These are phyloP conservation scores for Chrysemys picta DNA, from an alignment of 2,113 vertebrate species.

Conservation along the genomic window DNA sequence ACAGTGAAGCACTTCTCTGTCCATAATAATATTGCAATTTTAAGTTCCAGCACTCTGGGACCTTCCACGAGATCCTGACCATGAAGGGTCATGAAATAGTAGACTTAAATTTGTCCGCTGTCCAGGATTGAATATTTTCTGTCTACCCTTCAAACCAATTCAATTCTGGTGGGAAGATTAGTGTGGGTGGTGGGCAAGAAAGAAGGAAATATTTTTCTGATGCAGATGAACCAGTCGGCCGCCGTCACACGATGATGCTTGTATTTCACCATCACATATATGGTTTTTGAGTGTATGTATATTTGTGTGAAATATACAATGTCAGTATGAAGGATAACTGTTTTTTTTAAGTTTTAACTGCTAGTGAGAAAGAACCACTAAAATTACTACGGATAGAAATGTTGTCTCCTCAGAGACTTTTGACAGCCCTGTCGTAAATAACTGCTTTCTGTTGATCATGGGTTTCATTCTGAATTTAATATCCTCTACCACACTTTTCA, in stretches of 20 bases:
- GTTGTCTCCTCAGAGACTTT: not conserved
- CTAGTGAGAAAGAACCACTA: not conserved
- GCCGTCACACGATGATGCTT: not conserved
- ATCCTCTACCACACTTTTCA: not conserved
- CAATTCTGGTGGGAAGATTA: not conserved
- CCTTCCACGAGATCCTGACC: not conserved
- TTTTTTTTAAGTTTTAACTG: not conserved
- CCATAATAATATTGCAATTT: not conserved
- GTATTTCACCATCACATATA: not conserved
- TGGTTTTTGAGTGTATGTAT: not conserved
- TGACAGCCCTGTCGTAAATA: not conserved
- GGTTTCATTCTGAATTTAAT: slow-evolving; percentile 11
- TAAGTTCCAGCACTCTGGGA: not conserved
- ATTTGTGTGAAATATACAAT: not conserved
- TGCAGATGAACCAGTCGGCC: not conserved
- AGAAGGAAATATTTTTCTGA: not conserved
- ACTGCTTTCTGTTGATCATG: not conserved
- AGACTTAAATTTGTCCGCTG: not conserved
- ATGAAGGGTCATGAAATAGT: not conserved
- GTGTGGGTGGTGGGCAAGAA: fast-evolving
- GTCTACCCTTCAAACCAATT: not conserved
- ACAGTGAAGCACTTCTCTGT: not conserved
- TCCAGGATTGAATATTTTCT: not conserved
- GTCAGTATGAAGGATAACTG: not conserved
- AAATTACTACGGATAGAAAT: not conserved